A percentile compares a stretch with the other conserved stretches of the same genome.
Evolutionary conservation across 2,888 invertebrate genomes (phyloP).

Genomic region (Palloptera scutellata): DNA sequence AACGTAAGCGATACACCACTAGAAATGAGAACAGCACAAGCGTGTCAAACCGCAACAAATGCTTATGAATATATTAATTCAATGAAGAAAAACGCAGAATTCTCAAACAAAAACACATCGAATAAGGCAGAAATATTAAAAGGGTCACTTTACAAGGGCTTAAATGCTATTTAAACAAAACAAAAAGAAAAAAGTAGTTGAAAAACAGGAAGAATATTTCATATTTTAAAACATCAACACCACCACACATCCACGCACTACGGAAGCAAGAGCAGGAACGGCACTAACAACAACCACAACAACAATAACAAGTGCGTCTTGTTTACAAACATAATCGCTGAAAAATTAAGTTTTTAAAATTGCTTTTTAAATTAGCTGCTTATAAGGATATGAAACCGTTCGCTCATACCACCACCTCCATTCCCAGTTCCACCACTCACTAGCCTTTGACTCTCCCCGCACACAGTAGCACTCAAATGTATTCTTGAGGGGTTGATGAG

Average conservation of each 20-base stretch:
- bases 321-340: constrained; percentile 44
- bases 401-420: neutral
- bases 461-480: too few species aligned
- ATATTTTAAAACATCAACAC: constrained; percentile 21
- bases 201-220: constrained; percentile 19
- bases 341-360: constrained; percentile 43
- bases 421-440: neutral
- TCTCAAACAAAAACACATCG: constrained; percentile 2
- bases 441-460: too few species aligned
- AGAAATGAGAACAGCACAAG: constrained; percentile 49
- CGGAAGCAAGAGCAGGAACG: neutral
- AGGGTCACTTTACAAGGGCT: constrained; percentile 58
- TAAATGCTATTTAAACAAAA: constrained; percentile 49
- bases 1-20: neutral
- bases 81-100: constrained; percentile 23
- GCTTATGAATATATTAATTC: constrained; percentile 55
- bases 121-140: constrained; percentile 51
- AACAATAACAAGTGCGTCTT: constrained; percentile 25
- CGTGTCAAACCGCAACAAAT: constrained; percentile 53
- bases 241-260: neutral
- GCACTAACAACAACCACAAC: constrained; percentile 3
- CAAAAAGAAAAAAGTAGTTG: constrained; percentile 34
- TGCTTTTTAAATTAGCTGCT: constrained; percentile 34
- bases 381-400: constrained; percentile 24
- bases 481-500: too few species aligned